A percentile compares a stretch with the other conserved stretches of the same genome.
Evolutionary conservation across 2,113 vertebrate genomes (phyloP).

Genomic region (Cyphomyrus plagiostoma): DNA sequence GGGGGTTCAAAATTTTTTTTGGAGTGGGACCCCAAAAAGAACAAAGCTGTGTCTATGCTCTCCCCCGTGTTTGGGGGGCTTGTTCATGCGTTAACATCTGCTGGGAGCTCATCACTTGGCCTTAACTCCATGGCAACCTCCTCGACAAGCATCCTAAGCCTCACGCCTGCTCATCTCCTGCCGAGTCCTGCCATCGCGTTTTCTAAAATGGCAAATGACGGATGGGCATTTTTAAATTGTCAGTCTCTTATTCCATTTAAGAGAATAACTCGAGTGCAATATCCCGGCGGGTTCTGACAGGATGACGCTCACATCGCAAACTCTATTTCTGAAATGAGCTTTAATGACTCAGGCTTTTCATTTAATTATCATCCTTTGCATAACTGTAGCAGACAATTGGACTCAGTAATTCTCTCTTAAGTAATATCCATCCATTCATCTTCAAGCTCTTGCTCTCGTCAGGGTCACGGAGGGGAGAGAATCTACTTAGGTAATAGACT

Average conservation of each 20-base stretch:
- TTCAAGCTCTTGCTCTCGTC: background rate
- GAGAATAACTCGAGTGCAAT: background rate
- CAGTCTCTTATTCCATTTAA: background rate
- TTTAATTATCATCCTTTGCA: conserved; percentile 5
- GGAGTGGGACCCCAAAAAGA: background rate
- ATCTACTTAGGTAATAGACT: background rate
- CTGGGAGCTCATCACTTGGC: background rate
- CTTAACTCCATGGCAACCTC: background rate
- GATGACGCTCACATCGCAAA: background rate
- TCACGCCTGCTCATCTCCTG: background rate
- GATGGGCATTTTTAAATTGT: background rate
- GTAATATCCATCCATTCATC: background rate
- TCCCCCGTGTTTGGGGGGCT: background rate
- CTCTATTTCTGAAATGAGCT: conserved; percentile 2
- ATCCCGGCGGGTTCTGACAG: background rate
- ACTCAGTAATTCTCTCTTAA: background rate
- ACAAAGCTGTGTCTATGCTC: background rate
- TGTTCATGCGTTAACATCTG: background rate
- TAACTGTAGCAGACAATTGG: background rate
- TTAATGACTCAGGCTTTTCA: conserved; percentile 1
- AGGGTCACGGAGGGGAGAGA: background rate
- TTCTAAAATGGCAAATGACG: background rate
- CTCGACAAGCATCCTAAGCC: background rate
- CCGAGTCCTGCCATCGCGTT: background rate
- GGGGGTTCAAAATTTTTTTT: background rate